These are phyloP conservation scores for Psylliodes chrysocephalus DNA, from an alignment of 2,888 invertebrate species.

Conservation along the genomic window DNA sequence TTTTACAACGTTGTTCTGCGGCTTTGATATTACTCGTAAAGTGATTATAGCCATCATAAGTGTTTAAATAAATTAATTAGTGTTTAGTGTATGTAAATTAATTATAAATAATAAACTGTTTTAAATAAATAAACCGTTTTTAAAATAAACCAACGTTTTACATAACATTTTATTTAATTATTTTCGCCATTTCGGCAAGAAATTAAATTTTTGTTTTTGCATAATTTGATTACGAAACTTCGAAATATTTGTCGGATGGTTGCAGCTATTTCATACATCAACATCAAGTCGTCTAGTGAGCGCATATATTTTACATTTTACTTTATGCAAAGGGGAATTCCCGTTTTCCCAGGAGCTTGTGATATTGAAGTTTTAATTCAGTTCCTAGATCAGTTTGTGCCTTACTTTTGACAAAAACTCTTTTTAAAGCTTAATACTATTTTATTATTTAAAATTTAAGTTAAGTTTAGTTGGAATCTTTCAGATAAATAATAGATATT, in stretches of 20 bases:
- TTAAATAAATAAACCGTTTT: too few relatives aligned
- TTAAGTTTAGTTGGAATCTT: too few relatives aligned
- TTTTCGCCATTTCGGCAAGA: neutral
- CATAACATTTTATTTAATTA: neutral
- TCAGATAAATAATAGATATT: too few relatives aligned
- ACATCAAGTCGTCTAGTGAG: conserved; percentile 2
- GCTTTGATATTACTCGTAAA: too few relatives aligned
- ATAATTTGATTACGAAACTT: conserved; percentile 7
- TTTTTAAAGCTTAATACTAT: too few relatives aligned
- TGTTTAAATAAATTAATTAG: too few relatives aligned
- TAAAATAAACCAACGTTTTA: too few relatives aligned
- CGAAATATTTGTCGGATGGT: neutral
- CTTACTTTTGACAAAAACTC: neutral
- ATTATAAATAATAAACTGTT: too few relatives aligned
- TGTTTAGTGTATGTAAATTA: too few relatives aligned
- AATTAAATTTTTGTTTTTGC: conserved; percentile 5
- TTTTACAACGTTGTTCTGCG: too few relatives aligned
- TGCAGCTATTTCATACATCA: conserved; percentile 2
- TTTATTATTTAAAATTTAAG: too few relatives aligned
- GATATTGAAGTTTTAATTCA: conserved; percentile 10
- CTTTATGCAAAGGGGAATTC: conserved; percentile 6
- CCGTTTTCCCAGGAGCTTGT: neutral
- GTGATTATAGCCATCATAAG: too few relatives aligned
- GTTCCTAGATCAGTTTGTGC: neutral
- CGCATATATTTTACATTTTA: conserved; percentile 13